Conservation (phyloP, 2,888 invertebrate species). For the Heteromyza rotundicornis region DNA sequence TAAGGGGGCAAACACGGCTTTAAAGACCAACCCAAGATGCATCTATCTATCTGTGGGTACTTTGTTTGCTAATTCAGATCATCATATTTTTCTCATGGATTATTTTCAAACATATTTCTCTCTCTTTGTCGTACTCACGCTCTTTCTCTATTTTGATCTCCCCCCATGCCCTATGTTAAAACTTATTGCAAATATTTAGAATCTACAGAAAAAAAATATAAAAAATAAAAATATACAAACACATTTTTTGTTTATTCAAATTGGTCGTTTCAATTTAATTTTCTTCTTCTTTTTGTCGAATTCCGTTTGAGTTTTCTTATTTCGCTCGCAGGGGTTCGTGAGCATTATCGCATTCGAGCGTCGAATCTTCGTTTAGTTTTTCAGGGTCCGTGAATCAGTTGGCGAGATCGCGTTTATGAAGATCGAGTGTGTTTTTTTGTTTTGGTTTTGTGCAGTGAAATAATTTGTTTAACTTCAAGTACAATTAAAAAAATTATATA, state of each 20-base stretch:
- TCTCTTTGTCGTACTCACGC: no score
- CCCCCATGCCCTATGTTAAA: no score
- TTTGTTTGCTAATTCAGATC: no score
- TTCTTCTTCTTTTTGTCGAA: neutral
- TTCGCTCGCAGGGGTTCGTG: slow-evolving; percentile 6
- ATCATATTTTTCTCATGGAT: no score
- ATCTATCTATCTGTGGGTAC: no score
- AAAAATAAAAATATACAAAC: neutral
- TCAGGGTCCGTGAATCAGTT: slow-evolving; percentile 24
- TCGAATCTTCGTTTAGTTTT: neutral
- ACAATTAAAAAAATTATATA: neutral
- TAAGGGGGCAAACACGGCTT: no score
- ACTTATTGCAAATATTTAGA: neutral
- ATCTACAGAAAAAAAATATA: neutral
- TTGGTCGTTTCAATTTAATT: neutral
- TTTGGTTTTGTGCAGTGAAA: slow-evolving; percentile 7
- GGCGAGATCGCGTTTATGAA: slow-evolving; percentile 22
- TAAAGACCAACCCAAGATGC: no score
- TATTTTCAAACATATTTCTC: no score
- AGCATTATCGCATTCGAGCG: neutral
- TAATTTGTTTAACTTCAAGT: neutral
- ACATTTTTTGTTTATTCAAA: neutral
- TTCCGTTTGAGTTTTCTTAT: neutral
- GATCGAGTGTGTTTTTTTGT: slow-evolving; percentile 21
- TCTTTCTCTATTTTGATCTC: no score